Conservation (phyloP, 1,140 invertebrate species). For the Aphelinus atriplicis region DNA sequence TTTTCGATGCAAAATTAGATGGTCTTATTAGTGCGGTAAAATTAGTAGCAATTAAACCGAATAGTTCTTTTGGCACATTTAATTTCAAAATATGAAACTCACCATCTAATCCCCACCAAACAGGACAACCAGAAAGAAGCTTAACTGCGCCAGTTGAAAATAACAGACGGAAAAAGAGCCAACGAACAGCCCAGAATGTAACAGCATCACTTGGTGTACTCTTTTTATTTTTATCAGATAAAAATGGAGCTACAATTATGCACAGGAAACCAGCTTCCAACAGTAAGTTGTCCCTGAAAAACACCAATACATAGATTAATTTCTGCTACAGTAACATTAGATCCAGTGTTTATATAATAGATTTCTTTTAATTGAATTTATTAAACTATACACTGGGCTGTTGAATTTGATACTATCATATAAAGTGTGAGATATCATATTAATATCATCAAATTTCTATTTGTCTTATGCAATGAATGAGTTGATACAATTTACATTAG, state of each 20-base stretch:
- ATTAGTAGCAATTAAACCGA: slow-evolving; percentile 2
- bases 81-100: slow-evolving; percentile 43
- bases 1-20: no score
- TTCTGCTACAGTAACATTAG: not conserved
- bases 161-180: slow-evolving; percentile 83
- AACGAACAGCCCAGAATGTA: slow-evolving; percentile 78
- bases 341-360: not conserved
- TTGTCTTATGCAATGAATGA: slow-evolving; percentile 14
- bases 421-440: not conserved
- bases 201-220: slow-evolving; percentile 69
- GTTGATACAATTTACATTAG: not conserved
- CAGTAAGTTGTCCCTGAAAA: slow-evolving; percentile 78
- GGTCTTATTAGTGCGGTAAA: no score
- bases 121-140: slow-evolving; percentile 78
- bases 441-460: slow-evolving; percentile 8
- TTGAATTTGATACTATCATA: slow-evolving; percentile 25
- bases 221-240: slow-evolving; percentile 54
- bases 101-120: slow-evolving; percentile 87
- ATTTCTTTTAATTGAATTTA: not conserved
- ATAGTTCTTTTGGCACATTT: slow-evolving; percentile 24
- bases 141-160: slow-evolving; percentile 83
- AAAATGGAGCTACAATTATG: slow-evolving; percentile 74
- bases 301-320: slow-evolving; percentile 8
- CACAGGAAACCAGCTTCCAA: slow-evolving; percentile 83
- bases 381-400: not conserved